Evolutionary conservation across 2,113 vertebrate species (phyloP).

Genomic region (Catharus fuscescens): DNA sequence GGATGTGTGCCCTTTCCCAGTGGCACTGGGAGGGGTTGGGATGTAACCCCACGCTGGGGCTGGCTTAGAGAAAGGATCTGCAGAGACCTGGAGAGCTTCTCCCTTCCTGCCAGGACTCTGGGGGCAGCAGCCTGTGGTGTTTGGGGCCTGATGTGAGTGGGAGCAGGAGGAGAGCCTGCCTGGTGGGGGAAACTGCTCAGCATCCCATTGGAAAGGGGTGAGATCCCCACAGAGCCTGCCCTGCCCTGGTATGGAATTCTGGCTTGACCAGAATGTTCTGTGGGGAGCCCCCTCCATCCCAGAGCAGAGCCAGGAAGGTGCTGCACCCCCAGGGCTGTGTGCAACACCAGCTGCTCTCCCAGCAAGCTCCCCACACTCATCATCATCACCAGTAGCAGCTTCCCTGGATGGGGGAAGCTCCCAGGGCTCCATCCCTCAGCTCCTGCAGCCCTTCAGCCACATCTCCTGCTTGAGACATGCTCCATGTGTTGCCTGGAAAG

Average conservation of each 20-base stretch:
- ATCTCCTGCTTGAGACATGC: neutral
- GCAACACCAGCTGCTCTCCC: neutral
- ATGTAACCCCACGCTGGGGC: neutral
- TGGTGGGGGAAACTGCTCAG: neutral
- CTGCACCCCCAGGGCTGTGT: neutral
- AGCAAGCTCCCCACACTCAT: neutral
- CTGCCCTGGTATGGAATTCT: neutral
- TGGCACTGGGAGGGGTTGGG: neutral
- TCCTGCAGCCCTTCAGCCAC: neutral
- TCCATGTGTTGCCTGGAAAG: neutral
- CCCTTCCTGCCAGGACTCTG: neutral
- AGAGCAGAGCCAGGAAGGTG: neutral
- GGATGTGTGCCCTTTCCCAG: neutral
- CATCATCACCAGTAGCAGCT: neutral
- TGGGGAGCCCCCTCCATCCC: neutral
- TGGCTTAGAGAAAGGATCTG: neutral
- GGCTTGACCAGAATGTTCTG: neutral
- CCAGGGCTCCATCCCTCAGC: neutral
- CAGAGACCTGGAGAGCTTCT: neutral
- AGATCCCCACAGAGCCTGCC: neutral
- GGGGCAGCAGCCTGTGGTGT: neutral
- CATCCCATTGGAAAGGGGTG: neutral
- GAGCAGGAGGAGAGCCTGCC: neutral
- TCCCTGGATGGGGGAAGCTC: neutral
- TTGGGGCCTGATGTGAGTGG: accelerated